These are phyloP conservation scores for Selene dorsalis DNA, from an alignment of 2,797 vertebrate species.

Conservation along the genomic window DNA sequence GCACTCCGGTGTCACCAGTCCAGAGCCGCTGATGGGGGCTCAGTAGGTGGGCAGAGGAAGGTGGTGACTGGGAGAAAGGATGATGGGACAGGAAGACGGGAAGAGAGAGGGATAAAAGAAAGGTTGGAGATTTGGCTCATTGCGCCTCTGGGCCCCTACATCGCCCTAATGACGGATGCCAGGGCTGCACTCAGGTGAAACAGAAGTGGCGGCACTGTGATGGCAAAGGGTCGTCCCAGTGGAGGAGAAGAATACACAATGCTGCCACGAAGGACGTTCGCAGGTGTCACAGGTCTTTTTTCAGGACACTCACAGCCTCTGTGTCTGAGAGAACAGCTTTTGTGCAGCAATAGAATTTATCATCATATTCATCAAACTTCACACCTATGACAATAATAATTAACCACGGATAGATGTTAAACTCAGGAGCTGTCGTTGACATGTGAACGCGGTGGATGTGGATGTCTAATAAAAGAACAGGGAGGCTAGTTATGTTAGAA, in stretches of 20 bases:
- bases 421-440: not conserved
- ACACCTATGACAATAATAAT: not conserved
- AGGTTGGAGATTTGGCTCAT: slow-evolving; percentile 48
- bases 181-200: slow-evolving; percentile 84
- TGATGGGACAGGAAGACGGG: slow-evolving; percentile 60
- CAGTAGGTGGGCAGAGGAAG: slow-evolving; percentile 72
- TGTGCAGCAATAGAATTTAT: slow-evolving; percentile 52
- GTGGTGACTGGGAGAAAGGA: slow-evolving; percentile 69
- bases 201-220: slow-evolving; percentile 68
- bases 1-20: slow-evolving; percentile 70
- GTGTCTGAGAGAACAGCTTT: slow-evolving; percentile 5
- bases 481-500: not conserved
- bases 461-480: not conserved
- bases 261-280: slow-evolving; percentile 38
- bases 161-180: slow-evolving; percentile 79
- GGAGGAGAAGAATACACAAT: slow-evolving; percentile 48
- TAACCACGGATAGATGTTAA: not conserved
- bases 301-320: slow-evolving; percentile 17
- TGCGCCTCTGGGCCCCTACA: slow-evolving; percentile 43
- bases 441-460: not conserved
- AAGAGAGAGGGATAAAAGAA: slow-evolving; percentile 37
- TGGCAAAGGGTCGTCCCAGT: slow-evolving; percentile 65
- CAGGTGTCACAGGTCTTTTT: slow-evolving; percentile 22
- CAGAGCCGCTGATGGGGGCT: slow-evolving; percentile 55
- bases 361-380: not conserved